phyloP scores from a whole-genome alignment of 2,888 invertebrate species.

The Amiota mariae region DNA sequence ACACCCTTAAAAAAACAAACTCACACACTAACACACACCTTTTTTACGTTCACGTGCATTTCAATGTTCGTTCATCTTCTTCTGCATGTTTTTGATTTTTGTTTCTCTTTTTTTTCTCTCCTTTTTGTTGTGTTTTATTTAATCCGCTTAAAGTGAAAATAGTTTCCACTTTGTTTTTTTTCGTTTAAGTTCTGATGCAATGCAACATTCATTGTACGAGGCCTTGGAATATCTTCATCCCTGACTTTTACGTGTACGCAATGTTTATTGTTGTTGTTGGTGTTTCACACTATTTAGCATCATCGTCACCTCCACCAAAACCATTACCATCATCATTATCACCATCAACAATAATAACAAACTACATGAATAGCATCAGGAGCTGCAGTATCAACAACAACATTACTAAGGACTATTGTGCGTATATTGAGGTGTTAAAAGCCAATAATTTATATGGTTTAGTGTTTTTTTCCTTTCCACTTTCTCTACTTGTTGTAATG shows the following conservation, averaged over 20 bases:
- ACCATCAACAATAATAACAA: slow-evolving; percentile 38
- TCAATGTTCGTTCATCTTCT: too few relatives aligned
- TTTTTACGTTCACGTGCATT: too few relatives aligned
- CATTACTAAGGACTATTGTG: slow-evolving; percentile 36
- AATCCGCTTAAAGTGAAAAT: slow-evolving; percentile 65
- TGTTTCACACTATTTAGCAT: background rate
- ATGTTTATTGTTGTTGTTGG: slow-evolving; percentile 30
- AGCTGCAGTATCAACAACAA: slow-evolving; percentile 33
- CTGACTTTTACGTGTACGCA: slow-evolving; percentile 51
- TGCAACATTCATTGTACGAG: too few relatives aligned
- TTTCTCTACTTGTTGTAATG: slow-evolving; percentile 28
- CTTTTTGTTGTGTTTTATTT: slow-evolving; percentile 44
- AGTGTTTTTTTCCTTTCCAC: slow-evolving; percentile 36
- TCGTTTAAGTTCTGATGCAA: slow-evolving; percentile 42
- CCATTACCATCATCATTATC: background rate
- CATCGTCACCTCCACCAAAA: slow-evolving; percentile 14
- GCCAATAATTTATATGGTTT: slow-evolving; percentile 67
- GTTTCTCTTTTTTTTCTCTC: slow-evolving; percentile 10
- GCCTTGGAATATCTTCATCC: slow-evolving; percentile 37
- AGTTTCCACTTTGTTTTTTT: slow-evolving; percentile 48
- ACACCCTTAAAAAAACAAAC: slow-evolving; percentile 14
- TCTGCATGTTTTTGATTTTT: slow-evolving; percentile 22
- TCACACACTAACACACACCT: background rate
- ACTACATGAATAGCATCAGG: background rate
- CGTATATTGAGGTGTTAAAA: slow-evolving; percentile 61